Conservation (phyloP, 2,113 vertebrate genomes). For the Hypomesus transpacificus region DNA sequence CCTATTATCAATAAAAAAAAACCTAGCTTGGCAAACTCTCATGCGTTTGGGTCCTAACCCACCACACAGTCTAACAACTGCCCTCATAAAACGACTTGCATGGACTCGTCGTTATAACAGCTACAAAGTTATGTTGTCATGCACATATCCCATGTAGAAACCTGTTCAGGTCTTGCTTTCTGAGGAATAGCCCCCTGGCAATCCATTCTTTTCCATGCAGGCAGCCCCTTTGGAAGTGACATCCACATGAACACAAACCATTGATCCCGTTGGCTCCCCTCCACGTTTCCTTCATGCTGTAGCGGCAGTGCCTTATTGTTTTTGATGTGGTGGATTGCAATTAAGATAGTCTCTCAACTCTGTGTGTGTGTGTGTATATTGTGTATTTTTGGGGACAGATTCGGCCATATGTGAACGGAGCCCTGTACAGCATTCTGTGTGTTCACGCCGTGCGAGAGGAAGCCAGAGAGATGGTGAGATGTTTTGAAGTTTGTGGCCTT, state of each 20-base stretch:
- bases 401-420: conserved; percentile 90
- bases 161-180: neutral
- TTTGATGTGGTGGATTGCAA: conserved; percentile 2
- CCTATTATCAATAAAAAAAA: too few species aligned
- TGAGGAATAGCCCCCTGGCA: neutral
- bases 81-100: too few species aligned
- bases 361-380: conserved; percentile 14
- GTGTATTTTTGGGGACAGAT: conserved; percentile 69
- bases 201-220: neutral
- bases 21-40: too few species aligned
- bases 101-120: neutral
- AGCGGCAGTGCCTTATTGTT: neutral
- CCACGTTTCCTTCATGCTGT: too few species aligned
- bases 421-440: conserved; percentile 89
- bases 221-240: too few species aligned
- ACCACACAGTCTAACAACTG: too few species aligned
- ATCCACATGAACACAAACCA: too few species aligned
- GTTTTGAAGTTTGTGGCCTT: neutral
- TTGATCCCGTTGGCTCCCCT: too few species aligned
- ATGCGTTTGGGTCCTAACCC: too few species aligned
- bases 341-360: neutral
- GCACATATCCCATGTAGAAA: neutral
- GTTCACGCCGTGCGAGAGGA: conserved; percentile 84
- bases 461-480: conserved; percentile 91
- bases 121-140: neutral